Conservation (phyloP, 2,113 vertebrate species). For the Pimephales promelas region DNA sequence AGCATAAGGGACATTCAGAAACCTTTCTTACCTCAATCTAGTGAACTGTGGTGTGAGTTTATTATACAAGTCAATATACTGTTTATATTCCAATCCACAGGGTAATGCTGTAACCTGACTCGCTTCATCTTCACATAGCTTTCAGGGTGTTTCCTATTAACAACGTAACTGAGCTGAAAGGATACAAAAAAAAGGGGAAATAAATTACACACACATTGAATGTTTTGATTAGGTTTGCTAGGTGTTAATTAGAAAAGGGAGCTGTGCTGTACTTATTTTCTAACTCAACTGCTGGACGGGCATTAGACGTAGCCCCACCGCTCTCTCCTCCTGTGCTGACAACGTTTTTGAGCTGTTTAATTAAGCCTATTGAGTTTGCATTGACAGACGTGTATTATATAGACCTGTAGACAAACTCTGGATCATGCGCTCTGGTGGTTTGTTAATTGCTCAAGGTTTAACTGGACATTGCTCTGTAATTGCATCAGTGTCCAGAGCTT, state of each 20-base stretch:
- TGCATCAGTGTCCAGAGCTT: slow-evolving; percentile 72
- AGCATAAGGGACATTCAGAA: not conserved
- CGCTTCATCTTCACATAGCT: not conserved
- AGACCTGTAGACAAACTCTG: slow-evolving; percentile 59
- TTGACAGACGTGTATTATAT: slow-evolving; percentile 70
- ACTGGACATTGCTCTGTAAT: slow-evolving; percentile 79
- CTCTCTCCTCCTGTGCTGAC: slow-evolving; percentile 55
- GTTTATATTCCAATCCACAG: not conserved
- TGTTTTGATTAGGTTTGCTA: not conserved
- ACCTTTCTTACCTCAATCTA: not conserved
- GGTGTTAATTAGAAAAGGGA: slow-evolving; percentile 28
- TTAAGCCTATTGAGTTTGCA: slow-evolving; percentile 76
- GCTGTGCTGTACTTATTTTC: slow-evolving; percentile 1
- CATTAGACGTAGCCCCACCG: not conserved
- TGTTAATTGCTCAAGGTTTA: slow-evolving; percentile 79
- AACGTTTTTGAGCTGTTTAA: slow-evolving; percentile 71
- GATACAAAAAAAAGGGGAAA: not conserved
- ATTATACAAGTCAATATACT: not conserved
- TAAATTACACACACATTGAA: not conserved
- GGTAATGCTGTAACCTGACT: not conserved
- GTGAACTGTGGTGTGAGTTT: not conserved
- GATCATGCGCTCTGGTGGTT: slow-evolving; percentile 65
- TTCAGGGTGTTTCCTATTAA: not conserved
- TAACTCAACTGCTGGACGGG: not conserved
- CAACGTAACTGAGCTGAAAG: not conserved